Conservation (phyloP, 2,113 vertebrate genomes). For the Glaucomys volans region DNA sequence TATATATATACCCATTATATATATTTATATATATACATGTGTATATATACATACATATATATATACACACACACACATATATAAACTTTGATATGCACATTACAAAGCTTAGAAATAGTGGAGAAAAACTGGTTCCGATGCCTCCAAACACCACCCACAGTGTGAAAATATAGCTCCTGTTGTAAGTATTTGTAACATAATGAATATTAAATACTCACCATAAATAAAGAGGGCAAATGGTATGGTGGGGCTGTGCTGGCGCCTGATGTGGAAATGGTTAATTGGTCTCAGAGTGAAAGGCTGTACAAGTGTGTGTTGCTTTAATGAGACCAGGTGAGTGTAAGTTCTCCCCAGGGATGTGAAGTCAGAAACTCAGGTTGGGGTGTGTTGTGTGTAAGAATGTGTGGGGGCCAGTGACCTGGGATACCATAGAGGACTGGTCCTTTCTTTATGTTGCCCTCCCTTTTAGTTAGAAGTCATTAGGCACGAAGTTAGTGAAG, state of each 20-base stretch:
- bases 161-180: background rate
- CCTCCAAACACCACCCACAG: background rate
- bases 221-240: background rate
- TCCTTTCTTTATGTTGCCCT: background rate
- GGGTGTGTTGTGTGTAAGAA: background rate
- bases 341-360: background rate
- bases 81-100: background rate
- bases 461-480: background rate
- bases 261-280: constrained; percentile 34
- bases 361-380: background rate
- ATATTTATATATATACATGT: too few relatives aligned
- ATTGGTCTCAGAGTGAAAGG: constrained; percentile 21
- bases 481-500: background rate
- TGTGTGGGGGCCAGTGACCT: background rate
- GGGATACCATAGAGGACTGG: background rate
- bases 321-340: background rate
- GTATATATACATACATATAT: too few relatives aligned
- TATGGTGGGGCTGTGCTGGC: background rate
- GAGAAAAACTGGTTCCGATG: background rate
- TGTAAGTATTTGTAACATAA: constrained; percentile 21
- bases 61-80: too few relatives aligned
- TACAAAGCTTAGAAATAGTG: background rate
- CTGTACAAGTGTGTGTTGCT: background rate
- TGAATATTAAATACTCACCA: constrained; percentile 27
- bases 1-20: too few relatives aligned